phyloP scores from a whole-genome alignment of 2,888 invertebrate genomes.

The Papilio protenor region DNA sequence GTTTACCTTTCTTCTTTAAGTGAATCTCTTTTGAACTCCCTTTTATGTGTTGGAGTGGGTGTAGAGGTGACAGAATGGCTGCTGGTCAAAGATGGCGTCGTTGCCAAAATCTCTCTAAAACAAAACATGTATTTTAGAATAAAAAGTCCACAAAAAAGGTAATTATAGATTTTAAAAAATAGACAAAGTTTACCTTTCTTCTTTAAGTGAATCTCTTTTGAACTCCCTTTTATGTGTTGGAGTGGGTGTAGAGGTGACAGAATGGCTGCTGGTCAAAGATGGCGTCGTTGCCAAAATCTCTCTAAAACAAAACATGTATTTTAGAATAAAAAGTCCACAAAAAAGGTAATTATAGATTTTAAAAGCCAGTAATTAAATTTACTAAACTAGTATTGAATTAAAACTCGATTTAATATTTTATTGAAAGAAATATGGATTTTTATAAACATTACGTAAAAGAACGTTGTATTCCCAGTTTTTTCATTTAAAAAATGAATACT shows the following conservation, averaged over 20 bases:
- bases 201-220: slow-evolving; percentile 70
- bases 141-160: neutral
- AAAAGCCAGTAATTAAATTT: too few relatives aligned
- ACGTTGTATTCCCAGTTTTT: neutral
- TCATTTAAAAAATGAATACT: neutral
- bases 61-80: slow-evolving; percentile 61
- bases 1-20: slow-evolving; percentile 71
- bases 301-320: slow-evolving; percentile 58
- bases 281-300: slow-evolving; percentile 89
- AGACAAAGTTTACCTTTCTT: slow-evolving; percentile 64
- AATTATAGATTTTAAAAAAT: too few relatives aligned
- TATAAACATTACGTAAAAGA: neutral
- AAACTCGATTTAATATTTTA: neutral
- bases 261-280: slow-evolving; percentile 67
- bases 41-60: slow-evolving; percentile 67
- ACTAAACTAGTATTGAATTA: too few relatives aligned
- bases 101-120: slow-evolving; percentile 87
- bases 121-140: neutral
- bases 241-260: slow-evolving; percentile 60
- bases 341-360: too few relatives aligned
- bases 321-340: neutral
- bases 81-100: slow-evolving; percentile 79
- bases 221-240: slow-evolving; percentile 73
- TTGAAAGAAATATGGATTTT: neutral
- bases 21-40: slow-evolving; percentile 74